Conservation (phyloP, 2,888 invertebrate species). For the Agrotis clavis region DNA sequence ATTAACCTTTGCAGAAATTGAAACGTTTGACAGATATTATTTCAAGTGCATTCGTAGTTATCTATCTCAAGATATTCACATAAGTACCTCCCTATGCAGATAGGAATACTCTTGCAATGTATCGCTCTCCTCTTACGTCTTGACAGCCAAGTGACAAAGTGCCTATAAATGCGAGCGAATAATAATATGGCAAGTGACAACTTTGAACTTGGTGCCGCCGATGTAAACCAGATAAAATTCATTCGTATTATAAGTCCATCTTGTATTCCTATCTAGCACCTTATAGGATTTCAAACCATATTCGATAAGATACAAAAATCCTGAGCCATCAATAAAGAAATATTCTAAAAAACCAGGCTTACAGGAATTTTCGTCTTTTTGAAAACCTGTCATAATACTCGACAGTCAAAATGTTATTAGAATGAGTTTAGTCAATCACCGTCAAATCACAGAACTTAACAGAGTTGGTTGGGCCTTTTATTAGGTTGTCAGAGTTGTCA, state of each 20-base stretch:
- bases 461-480: slow-evolving; percentile 24
- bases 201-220: slow-evolving; percentile 60
- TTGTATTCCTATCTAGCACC: slow-evolving; percentile 12
- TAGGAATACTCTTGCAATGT: slow-evolving; percentile 4
- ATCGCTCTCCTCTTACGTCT: slow-evolving; percentile 44
- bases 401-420: no score
- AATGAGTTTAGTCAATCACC: no score
- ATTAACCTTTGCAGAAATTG: slow-evolving; percentile 3
- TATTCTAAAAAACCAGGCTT: not conserved
- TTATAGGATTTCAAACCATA: slow-evolving; percentile 8
- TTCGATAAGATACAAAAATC: slow-evolving; percentile 5
- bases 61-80: not conserved
- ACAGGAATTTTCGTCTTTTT: not conserved
- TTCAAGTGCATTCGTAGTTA: slow-evolving; percentile 1
- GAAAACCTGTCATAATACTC: no score
- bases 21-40: not conserved
- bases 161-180: slow-evolving; percentile 52
- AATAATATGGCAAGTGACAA: slow-evolving; percentile 58
- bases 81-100: not conserved
- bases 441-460: slow-evolving; percentile 16
- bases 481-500: slow-evolving; percentile 22
- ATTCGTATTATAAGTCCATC: slow-evolving; percentile 22
- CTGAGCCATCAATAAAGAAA: not conserved
- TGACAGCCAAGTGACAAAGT: slow-evolving; percentile 47
- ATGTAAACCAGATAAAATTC: slow-evolving; percentile 55